Evolutionary conservation across 2,113 vertebrate genomes (phyloP).

Genomic region (Forbesichthys papilliferus): DNA sequence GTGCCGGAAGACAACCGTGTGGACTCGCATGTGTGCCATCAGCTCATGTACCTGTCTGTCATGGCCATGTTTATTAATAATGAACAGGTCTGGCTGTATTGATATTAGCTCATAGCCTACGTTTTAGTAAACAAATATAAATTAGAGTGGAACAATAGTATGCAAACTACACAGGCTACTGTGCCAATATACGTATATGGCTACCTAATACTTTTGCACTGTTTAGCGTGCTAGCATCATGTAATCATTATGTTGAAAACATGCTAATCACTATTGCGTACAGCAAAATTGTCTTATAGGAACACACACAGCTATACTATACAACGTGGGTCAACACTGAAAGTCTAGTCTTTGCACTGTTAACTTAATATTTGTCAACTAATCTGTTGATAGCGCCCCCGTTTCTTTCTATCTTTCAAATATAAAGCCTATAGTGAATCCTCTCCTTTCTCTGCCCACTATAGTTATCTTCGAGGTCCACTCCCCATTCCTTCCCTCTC

Average conservation of each 20-base stretch:
- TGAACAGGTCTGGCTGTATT: neutral
- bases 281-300: too few relatives aligned
- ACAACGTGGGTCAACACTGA: too few relatives aligned
- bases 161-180: neutral
- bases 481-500: slow-evolving; percentile 17
- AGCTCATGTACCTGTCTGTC: neutral
- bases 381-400: too few relatives aligned
- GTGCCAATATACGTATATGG: neutral
- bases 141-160: neutral
- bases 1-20: slow-evolving; percentile 6
- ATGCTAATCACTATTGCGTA: too few relatives aligned
- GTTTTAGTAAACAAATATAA: neutral
- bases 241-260: too few relatives aligned
- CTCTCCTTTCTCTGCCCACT: neutral
- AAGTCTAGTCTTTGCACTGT: too few relatives aligned
- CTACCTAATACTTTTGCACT: too few relatives aligned
- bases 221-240: too few relatives aligned
- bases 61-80: neutral
- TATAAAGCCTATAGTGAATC: slow-evolving; percentile 12
- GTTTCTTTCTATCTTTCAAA: too few relatives aligned
- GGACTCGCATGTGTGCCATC: slow-evolving; percentile 25
- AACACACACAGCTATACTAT: too few relatives aligned
- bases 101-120: neutral
- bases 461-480: slow-evolving; percentile 14
- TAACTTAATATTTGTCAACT: too few relatives aligned